Conservation (phyloP, 2,888 invertebrate species). For the Cylindroiulus punctatus region DNA sequence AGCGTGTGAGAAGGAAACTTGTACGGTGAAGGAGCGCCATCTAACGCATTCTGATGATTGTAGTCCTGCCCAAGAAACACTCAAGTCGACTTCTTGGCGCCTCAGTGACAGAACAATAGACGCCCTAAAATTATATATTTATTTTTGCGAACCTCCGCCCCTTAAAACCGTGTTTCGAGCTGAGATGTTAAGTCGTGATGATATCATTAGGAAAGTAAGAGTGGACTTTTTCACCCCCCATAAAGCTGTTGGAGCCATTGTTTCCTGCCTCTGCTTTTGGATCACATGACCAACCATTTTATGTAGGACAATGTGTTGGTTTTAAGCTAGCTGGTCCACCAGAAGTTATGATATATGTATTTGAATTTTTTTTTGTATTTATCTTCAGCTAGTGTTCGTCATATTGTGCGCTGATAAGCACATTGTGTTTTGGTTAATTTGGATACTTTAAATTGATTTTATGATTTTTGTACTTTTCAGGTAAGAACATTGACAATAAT, state of each 20-base stretch:
- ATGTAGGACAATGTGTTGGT: not conserved
- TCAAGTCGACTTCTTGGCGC: not conserved
- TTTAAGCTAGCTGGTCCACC: too few species aligned
- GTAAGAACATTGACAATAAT: not conserved
- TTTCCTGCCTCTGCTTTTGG: not conserved
- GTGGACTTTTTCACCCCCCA: slow-evolving; percentile 4
- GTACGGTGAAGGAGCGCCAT: not conserved
- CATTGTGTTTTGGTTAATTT: too few species aligned
- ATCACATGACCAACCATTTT: not conserved
- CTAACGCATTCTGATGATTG: not conserved
- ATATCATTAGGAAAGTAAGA: slow-evolving; percentile 10
- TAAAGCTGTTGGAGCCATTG: not conserved
- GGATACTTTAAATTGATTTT: not conserved
- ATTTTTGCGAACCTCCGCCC: not conserved
- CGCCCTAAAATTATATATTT: not conserved
- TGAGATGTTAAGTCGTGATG: slow-evolving; percentile 16
- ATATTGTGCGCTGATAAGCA: too few species aligned
- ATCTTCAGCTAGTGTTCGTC: too few species aligned
- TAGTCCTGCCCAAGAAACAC: not conserved
- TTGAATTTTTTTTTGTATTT: too few species aligned
- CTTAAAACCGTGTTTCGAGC: slow-evolving; percentile 24
- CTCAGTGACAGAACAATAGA: not conserved
- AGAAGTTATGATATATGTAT: too few species aligned
- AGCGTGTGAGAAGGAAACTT: too few species aligned
- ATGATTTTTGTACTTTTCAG: not conserved